Base-by-base conservation (phyloP, 2,888 invertebrate genomes). In the Ischnura elegans region DNA sequence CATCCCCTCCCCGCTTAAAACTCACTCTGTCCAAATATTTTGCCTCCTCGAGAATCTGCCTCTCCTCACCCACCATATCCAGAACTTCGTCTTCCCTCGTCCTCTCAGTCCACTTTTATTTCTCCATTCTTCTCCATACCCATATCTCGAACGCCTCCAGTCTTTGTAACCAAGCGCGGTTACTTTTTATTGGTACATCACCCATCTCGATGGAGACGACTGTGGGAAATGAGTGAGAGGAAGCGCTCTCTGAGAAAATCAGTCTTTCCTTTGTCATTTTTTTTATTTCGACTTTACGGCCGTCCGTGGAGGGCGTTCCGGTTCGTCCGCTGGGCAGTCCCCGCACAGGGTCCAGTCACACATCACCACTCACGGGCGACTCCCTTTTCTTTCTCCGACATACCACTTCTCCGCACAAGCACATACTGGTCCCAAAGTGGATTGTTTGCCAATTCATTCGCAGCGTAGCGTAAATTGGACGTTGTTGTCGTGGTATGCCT, bases 381-480 rank as follows among this genome's bases (percentile, higher is more conserved):
- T 51, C 19, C 19, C 19, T 19, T 51, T 13, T 51, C 19, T 51
- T 51, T 10, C 61, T 10, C 61, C 76, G 10, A 29, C 10, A 36
- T 6, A 36, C 36, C 5, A 13, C 76, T 16, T 36, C 76, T 76
- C 36, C 29, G 8, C 36, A 6, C 25, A 21, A 61, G 25, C 13
- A 8, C 76, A 3, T 19, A 51, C 51, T 8, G 21, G n/a, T 61
- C n/a, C n/a, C 51, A n/a, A 19, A 8, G 61, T 10, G n/a, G 61
- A 8, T 47, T 66, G 90, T 61, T 90, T 90, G 90, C 61, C 90
- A 90, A 90, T 66, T 61, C 90, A 90, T 90, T 90, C 66, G 61
- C 61, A 66, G 47, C 29, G 36, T n/a, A n/a, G 42, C 42, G 66
- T 90, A 61, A 90, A 90, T 42, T 90, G 61, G 90, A 43, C 43